Evolutionary conservation across 1,140 invertebrate genomes (phyloP), one percentile per base, ranked within the genome.

Genomic region (Brachionus plicatilis): DNA sequence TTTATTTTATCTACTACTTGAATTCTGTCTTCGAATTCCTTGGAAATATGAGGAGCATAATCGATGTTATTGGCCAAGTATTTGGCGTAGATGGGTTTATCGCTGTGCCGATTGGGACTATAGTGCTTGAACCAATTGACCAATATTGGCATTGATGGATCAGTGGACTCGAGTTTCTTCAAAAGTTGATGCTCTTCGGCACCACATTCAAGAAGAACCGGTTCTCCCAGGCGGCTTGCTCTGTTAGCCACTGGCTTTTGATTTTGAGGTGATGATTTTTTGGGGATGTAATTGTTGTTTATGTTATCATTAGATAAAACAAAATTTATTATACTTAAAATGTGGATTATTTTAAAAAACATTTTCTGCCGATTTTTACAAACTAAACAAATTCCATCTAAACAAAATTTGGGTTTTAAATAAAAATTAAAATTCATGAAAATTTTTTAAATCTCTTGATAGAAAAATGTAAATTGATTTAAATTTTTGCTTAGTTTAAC

Each of bases 101-200:
- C 79, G n/a, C 79, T 82, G 4, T 43, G 53, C 20, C 79, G 24
- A 37, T 33, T 82, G 41, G 60, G n/a, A 65, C 79, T 82, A 20
- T 45, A 82, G 41, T 82, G 79, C 60, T 82, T 82, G 24, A 82
- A 82, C 79, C 79, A 82, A 17, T 82, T 82, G n/a, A 82, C 79
- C 53, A 82, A 27, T 29, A 82, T 45, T 6, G 79, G 79, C 79
- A 82, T 82, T 8, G 53, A 43, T 45, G 79, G 79, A 3, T 33
- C 79, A 82, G 20, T 65, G 12, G 53, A 43, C 27, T 82, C 53
- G 29, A 82, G 60, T 82, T 82, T 53, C 43, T 27, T 60, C n/a
- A 82, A 47, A 37, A 82, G 33, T 27, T 82, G 47, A 47, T 82
- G 79, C 17, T 82, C 79, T n/a, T 82, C 9, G 5, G 24, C 11